Evolutionary conservation across 1,140 invertebrate genomes (phyloP), one percentile per base, ranked within the genome.

Genomic region (Geopemphigus sp.): DNA sequence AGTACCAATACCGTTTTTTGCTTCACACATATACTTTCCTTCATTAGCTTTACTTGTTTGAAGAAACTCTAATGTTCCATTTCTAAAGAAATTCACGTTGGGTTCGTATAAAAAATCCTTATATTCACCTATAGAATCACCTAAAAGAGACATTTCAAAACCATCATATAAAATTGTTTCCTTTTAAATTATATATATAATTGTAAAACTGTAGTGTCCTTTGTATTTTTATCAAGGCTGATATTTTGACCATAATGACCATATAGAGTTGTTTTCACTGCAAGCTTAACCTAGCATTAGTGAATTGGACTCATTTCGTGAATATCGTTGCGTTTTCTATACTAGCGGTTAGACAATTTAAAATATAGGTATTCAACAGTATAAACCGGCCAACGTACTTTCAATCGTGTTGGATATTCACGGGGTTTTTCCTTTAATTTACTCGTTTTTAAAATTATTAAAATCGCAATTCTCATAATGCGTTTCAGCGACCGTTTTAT

Each of bases 11-110:
- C 92, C 92, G 84, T 98, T 98, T 82, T 93, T 91, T 0, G 94
- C 94, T 83, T 97, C 95, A 86, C 96, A 98, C 14, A 97, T 87
- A 84, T 97, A 98, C 84, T 94, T 92, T 2, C 95, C 95, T 85
- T 95, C 93, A 84, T 92, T 93, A 81, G 92, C 91, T 85, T 95
- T 94, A 82, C 90, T 91, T 56, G 94, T 91, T 83, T 93, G 89
- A 81, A 90, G 90, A 83, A 95, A 94, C 64, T 91, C 89, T 24
- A 95, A 87, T 1, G 93, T 93, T 4, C 94, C 94, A 84, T 95
- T 95, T 80, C 91, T 89, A 84, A 93, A 90, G 81, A 94, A 90
- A 82, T 91, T 89, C 1, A 93, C 89, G 82, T 90, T 91, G 39
- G 90, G 90, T 84, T 92, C 90, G 82, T 91, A 92, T 80, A 91